These are phyloP conservation scores for Pantherophis guttatus DNA, from an alignment of 2,113 vertebrate species.

Conservation along the genomic window DNA sequence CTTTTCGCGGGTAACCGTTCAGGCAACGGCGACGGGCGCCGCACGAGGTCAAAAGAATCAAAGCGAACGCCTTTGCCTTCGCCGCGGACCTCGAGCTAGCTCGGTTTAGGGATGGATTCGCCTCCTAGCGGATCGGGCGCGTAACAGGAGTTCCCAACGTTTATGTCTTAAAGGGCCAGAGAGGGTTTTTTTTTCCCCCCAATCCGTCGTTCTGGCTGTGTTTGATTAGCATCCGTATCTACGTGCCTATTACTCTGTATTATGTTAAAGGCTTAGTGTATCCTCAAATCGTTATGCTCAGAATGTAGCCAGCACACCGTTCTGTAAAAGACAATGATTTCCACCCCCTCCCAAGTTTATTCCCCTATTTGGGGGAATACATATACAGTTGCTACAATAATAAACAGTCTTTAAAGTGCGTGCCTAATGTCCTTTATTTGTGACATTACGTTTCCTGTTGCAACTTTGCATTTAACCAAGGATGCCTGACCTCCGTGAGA, in stretches of 20 bases:
- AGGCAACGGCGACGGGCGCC: neutral
- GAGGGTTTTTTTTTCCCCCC: neutral
- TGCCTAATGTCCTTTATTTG: neutral
- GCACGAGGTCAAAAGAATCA: neutral
- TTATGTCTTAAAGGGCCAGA: neutral
- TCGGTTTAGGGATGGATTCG: neutral
- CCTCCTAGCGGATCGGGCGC: neutral
- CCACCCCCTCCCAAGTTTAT: neutral
- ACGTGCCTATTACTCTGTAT: neutral
- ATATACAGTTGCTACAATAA: neutral
- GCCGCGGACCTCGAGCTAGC: neutral
- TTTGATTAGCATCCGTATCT: neutral
- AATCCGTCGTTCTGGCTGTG: neutral
- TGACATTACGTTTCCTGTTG: neutral
- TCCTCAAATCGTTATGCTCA: neutral
- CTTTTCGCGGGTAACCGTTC: slow-evolving; percentile 24
- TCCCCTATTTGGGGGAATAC: neutral
- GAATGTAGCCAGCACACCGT: neutral
- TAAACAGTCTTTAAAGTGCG: neutral
- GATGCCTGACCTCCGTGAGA: neutral
- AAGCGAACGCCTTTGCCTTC: neutral
- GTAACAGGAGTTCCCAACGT: neutral
- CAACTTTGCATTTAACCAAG: neutral
- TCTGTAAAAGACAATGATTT: neutral
- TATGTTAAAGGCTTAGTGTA: neutral